Conservation (phyloP, 1,140 invertebrate species). For the Cephus cinctus region DNA sequence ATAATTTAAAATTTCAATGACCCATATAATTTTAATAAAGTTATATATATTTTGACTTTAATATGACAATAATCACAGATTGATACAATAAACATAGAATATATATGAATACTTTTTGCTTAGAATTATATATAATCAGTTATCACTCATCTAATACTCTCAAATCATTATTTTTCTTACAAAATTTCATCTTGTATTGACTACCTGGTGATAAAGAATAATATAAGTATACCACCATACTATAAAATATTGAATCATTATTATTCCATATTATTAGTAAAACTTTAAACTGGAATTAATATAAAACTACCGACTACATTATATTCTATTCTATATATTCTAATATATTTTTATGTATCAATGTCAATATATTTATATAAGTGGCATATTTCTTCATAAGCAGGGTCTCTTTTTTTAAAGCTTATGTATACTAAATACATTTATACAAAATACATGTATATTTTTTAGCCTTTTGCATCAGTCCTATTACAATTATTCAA, state of each 20-base stretch:
- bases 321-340: not conserved
- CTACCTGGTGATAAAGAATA: too few species aligned
- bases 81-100: not conserved
- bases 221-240: too few species aligned
- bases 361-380: not conserved
- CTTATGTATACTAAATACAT: not conserved
- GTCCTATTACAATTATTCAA: too few species aligned
- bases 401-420: not conserved
- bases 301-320: not conserved
- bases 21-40: not conserved
- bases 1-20: not conserved
- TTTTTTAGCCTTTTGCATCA: too few species aligned
- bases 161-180: not conserved
- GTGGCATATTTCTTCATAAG: not conserved
- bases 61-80: conserved; percentile 6
- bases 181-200: too few species aligned
- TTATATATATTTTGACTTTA: too few species aligned
- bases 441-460: too few species aligned
- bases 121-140: conserved; percentile 5
- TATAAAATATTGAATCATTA: too few species aligned
- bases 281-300: not conserved
- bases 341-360: too few species aligned
- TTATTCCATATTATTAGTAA: not conserved
- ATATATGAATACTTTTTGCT: too few species aligned
- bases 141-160: not conserved